Conservation (phyloP, 1,140 invertebrate species). For the Drosophila yakuba region DNA sequence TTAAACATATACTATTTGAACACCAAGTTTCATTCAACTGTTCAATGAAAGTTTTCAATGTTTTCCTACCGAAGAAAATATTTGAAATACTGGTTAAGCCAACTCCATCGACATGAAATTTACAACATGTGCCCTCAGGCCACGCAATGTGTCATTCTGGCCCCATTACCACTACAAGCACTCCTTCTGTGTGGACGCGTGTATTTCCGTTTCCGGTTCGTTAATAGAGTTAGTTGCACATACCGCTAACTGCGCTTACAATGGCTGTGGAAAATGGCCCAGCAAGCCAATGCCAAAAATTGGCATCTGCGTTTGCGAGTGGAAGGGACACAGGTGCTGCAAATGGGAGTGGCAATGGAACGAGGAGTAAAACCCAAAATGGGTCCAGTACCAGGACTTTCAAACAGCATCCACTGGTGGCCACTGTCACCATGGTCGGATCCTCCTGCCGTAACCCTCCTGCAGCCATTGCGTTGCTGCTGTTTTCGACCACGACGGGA, state of each 20-base stretch:
- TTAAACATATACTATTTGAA: no score
- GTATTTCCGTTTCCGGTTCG: conserved; percentile 78
- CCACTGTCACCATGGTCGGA: conserved; percentile 43
- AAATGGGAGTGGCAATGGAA: conserved; percentile 15
- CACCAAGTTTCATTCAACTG: no score
- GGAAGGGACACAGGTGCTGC: conserved; percentile 26
- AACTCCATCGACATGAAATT: conserved; percentile 7
- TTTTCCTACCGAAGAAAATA: not conserved
- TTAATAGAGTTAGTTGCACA: conserved; percentile 84
- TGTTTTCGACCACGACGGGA: conserved; percentile 30
- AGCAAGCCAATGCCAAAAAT: conserved; percentile 55
- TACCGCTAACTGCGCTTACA: conserved; percentile 44
- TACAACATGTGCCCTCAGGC: conserved; percentile 52
- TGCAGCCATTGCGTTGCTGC: conserved; percentile 51
- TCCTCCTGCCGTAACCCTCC: not conserved
- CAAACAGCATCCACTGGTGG: conserved; percentile 24
- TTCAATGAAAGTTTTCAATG: not conserved
- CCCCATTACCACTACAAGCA: not conserved
- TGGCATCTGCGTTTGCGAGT: conserved; percentile 24
- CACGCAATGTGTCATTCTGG: conserved; percentile 24
- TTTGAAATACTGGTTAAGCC: conserved; percentile 7
- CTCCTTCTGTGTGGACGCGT: conserved; percentile 22
- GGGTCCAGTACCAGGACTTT: conserved; percentile 5
- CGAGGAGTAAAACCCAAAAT: conserved; percentile 24
- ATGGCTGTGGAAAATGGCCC: conserved; percentile 38